Base-by-base conservation (phyloP, 2,888 invertebrate genomes). In the Biston stratarius region DNA sequence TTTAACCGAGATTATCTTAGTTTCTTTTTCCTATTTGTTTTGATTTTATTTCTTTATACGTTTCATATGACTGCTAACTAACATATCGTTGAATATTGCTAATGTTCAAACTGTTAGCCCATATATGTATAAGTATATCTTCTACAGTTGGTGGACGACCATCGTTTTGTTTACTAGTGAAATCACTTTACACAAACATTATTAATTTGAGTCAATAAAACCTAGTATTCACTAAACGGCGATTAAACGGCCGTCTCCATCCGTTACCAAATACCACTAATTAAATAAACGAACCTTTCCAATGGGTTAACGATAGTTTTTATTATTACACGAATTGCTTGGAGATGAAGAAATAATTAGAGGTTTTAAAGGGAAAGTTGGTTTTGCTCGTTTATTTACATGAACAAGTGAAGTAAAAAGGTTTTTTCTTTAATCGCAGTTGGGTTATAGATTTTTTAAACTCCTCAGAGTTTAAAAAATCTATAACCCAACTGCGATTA, bases 241-340 rank as follows among this genome's bases (percentile, higher is more conserved):
- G n/a, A 33, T 24, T 24, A 24, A 24, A 24, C 12, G 8, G 34
- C 0, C 7, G 11, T 33, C 34, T 49, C 51, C 48, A 56, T 36
- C 58, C 36, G 57, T 45, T 42, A 57, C 45, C 48, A 38, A 58
- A 58, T 38, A 52, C 55, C 59, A 52, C 66, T 64, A 72, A 72
- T 72, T 72, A 66, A 72, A 66, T 70, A 62, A 67, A 24, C 24
- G 24, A 69, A 60, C 55, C 69, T 52, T 60, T 64, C 61, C 62
- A 61, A 67, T 66, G 55, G 62, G 63, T 57, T 65, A 68, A 56
- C 64, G 66, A 67, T 68, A 47, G 64, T 51, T 57, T 70, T 72
- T 69, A 74, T 70, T 74, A 72, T 70, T 70, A 60, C 57, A 66
- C 72, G 61, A 74, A 74, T 69, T 70, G 69, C 61, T 67, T 14